phyloP scores from a whole-genome alignment of 2,113 vertebrate genomes.

The Malurus elegans region DNA sequence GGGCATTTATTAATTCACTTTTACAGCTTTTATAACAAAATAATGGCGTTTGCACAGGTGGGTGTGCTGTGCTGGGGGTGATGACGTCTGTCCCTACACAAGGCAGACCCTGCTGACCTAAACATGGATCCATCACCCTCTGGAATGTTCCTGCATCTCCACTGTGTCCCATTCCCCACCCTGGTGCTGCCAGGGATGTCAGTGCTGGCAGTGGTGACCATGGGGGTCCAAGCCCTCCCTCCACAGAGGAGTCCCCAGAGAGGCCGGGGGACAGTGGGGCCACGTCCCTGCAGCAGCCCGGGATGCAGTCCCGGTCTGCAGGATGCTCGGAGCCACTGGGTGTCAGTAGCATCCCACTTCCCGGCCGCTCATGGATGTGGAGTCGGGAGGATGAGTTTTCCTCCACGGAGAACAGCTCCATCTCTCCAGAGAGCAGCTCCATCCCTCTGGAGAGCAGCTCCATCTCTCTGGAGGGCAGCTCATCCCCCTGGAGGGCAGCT shows the following conservation, averaged over 20 bases:
- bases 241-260: rapidly evolving
- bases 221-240: not conserved
- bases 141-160: not conserved
- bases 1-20: not conserved
- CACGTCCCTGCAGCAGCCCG: not conserved
- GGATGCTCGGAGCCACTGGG: conserved; percentile 46
- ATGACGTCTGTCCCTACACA: rapidly evolving
- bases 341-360: conserved; percentile 61
- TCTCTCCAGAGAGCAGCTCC: rapidly evolving
- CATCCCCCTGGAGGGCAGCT: not conserved
- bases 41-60: rapidly evolving
- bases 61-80: not conserved
- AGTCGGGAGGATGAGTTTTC: not conserved
- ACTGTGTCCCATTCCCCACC: not conserved
- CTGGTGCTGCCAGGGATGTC: not conserved
- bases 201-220: rapidly evolving
- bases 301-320: not conserved
- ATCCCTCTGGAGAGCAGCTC: not conserved
- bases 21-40: not conserved
- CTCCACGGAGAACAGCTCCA: not conserved
- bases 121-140: not conserved
- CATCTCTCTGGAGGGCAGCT: not conserved
- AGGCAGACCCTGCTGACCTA: not conserved
- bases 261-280: not conserved
- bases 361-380: not conserved